phyloP scores from a whole-genome alignment of 2,797 vertebrate species.

The Hippoglossus hippoglossus region DNA sequence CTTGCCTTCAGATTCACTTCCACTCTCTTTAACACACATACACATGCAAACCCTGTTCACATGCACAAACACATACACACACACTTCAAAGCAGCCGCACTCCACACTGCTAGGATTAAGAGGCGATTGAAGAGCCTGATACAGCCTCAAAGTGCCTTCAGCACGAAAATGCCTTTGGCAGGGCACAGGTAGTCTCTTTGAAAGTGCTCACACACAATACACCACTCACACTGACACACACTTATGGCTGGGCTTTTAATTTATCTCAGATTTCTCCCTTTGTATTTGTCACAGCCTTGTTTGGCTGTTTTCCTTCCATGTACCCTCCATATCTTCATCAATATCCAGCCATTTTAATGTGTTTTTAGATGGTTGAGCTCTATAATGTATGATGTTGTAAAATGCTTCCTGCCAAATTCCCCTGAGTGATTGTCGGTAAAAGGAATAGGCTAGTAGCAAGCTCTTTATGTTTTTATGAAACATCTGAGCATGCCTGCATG shows the following conservation, averaged over 20 bases:
- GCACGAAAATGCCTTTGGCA: constrained; percentile 81
- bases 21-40: constrained; percentile 69
- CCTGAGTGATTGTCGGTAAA: constrained; percentile 63
- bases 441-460: constrained; percentile 70
- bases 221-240: constrained; percentile 40
- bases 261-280: constrained; percentile 66
- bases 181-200: constrained; percentile 81
- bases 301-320: constrained; percentile 43
- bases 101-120: constrained; percentile 79
- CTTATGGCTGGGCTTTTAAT: constrained; percentile 71
- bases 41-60: constrained; percentile 25
- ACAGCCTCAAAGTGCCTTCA: constrained; percentile 82
- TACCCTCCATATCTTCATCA: constrained; percentile 56
- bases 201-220: constrained; percentile 66
- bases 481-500: constrained; percentile 68
- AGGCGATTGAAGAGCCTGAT: constrained; percentile 84
- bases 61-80: constrained; percentile 36
- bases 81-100: constrained; percentile 81
- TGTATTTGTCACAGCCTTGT: constrained; percentile 63
- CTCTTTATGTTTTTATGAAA: constrained; percentile 74
- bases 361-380: constrained; percentile 39
- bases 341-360: constrained; percentile 53
- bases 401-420: constrained; percentile 63
- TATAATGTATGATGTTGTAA: constrained; percentile 64
- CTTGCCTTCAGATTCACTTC: constrained; percentile 79